Percentiles rank a stretch among this genome's conserved stretches.
phyloP scores from a whole-genome alignment of 2,797 vertebrate species.

The Pipistrellus nathusii region DNA sequence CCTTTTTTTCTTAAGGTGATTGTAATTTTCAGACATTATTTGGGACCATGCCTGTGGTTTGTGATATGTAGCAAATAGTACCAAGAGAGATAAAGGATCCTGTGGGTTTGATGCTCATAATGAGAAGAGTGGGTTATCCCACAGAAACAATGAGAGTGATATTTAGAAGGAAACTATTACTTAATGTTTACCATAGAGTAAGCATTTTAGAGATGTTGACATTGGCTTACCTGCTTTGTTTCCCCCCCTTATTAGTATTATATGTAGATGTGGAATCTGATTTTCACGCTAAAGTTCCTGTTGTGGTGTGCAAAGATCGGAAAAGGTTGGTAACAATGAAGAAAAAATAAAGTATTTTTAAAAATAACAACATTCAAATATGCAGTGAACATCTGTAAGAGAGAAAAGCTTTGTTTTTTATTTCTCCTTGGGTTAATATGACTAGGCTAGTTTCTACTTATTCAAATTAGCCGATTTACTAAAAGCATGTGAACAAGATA shows the following conservation, averaged over 20 bases:
- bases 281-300: constrained; percentile 99
- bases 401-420: constrained; percentile 47
- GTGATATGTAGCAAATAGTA: constrained; percentile 31
- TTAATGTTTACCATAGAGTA: constrained; percentile 57
- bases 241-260: constrained; percentile 87
- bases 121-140: constrained; percentile 9
- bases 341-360: constrained; percentile 31
- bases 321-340: constrained; percentile 90
- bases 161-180: constrained; percentile 52
- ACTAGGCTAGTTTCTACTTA: constrained; percentile 28
- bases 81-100: constrained; percentile 54
- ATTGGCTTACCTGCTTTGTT: constrained; percentile 66
- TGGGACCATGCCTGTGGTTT: constrained; percentile 49
- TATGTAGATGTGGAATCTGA: constrained; percentile 97
- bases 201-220: constrained; percentile 55
- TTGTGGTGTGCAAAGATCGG: constrained; percentile 95
- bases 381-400: background rate
- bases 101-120: constrained; percentile 42
- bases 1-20: constrained; percentile 62
- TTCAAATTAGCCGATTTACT: constrained; percentile 38
- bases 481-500: constrained; percentile 56
- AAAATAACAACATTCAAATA: background rate
- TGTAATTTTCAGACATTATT: constrained; percentile 63
- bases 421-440: constrained; percentile 51
- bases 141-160: constrained; percentile 54